Evolutionary conservation across 2,113 vertebrate species (phyloP).

Genomic region (Dolichotis patagonum): DNA sequence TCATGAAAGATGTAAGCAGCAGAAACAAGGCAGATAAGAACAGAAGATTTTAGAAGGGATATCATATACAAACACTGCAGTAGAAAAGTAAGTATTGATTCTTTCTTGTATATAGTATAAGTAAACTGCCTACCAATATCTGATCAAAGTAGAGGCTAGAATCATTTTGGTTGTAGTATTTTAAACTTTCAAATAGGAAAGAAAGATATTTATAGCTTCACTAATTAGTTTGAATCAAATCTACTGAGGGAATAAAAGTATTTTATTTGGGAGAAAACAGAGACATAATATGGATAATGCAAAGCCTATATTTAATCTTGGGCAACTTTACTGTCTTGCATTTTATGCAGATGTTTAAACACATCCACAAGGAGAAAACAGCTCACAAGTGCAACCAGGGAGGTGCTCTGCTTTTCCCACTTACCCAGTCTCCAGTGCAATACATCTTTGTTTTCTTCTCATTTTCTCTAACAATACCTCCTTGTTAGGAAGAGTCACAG

Average conservation of each 20-base stretch:
- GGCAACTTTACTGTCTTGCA: neutral
- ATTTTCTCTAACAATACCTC: slow-evolving; percentile 26
- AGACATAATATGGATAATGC: slow-evolving; percentile 20
- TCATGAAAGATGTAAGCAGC: neutral
- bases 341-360: slow-evolving; percentile 33
- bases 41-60: neutral
- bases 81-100: slow-evolving; percentile 41
- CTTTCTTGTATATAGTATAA: neutral
- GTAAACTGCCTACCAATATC: slow-evolving; percentile 4
- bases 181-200: slow-evolving; percentile 50
- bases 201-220: slow-evolving; percentile 61
- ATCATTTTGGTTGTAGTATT: slow-evolving; percentile 59
- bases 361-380: slow-evolving; percentile 21
- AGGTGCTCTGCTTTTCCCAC: neutral
- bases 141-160: slow-evolving; percentile 62
- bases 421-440: neutral
- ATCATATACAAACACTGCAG: neutral
- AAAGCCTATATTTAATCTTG: slow-evolving; percentile 63
- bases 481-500: neutral
- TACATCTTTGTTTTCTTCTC: neutral
- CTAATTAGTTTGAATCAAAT: slow-evolving; percentile 82
- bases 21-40: neutral
- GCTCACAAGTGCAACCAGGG: neutral
- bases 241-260: slow-evolving; percentile 36
- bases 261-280: slow-evolving; percentile 54